Evolutionary conservation across 2,888 invertebrate genomes (phyloP).

Genomic region (Ischnus inquisitorius): DNA sequence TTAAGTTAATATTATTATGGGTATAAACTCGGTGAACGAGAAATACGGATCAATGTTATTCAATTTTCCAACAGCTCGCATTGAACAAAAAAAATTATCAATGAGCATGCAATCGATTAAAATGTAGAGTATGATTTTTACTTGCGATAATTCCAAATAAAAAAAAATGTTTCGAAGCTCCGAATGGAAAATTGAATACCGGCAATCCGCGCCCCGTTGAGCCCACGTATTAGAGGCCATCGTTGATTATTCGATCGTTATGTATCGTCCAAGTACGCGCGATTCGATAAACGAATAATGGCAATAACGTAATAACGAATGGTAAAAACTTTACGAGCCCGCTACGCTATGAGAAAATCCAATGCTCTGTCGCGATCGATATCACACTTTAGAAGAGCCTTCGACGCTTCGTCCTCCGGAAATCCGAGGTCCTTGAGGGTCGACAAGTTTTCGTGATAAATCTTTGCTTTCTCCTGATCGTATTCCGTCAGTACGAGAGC

Average conservation of each 20-base stretch:
- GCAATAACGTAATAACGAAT: neutral
- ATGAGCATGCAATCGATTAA: neutral
- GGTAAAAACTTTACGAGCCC: slow-evolving; percentile 43
- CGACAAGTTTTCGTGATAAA: slow-evolving; percentile 87
- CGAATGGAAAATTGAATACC: neutral
- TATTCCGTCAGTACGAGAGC: slow-evolving; percentile 85
- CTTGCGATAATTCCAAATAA: neutral
- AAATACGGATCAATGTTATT: neutral
- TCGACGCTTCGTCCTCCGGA: slow-evolving; percentile 91
- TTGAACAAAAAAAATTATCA: neutral
- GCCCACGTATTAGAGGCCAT: slow-evolving; percentile 48
- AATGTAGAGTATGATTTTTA: neutral
- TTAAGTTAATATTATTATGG: slow-evolving; percentile 11
- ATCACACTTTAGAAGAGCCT: slow-evolving; percentile 91
- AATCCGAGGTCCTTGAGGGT: slow-evolving; percentile 94
- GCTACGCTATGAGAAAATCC: slow-evolving; percentile 92
- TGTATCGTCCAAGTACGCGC: neutral
- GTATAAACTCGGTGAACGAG: slow-evolving; percentile 33
- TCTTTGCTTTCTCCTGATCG: slow-evolving; percentile 84
- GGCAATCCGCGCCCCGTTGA: neutral
- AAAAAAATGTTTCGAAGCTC: neutral
- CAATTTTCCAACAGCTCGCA: neutral
- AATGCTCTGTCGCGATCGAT: slow-evolving; percentile 95
- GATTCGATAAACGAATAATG: neutral
- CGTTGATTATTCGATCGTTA: slow-evolving; percentile 19